Base-by-base conservation (phyloP, 2,797 vertebrate genomes). In the Meriones psammophilus region DNA sequence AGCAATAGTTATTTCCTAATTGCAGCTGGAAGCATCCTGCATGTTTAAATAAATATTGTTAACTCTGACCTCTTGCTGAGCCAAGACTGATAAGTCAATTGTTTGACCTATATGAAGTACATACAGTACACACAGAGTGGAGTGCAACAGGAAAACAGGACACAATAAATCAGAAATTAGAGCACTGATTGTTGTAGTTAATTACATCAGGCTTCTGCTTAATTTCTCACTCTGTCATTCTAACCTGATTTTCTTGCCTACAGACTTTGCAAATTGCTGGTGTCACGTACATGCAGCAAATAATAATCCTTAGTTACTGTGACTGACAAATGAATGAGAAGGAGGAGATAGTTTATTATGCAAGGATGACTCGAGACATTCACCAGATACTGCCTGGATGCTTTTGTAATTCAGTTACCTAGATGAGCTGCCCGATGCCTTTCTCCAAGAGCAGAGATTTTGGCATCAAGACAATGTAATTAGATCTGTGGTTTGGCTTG, bases 91-190 rank as follows among this genome's bases (percentile, higher is more conserved):
- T 99, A 99, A 99, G 98, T 97, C 98, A 98, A 98, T 98, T 98
- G 97, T 98, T 99, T 98, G 98, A 98, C 98, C 98, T 98, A 98
- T 98, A 98, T 91, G 98, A 98, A 98, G 98, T 93, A 94, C 98
- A 98, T 99, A 99, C 98, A 99, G 99, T 99, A 99, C 98, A 97
- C 98, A 98, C 97, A 98, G 98, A 98, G 97, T 97, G 94, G 98
- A 98, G 98, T 97, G 98, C 98, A 98, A 98, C 98, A 99, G 99
- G 98, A 99, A 99, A 99, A 99, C 99, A 99, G 99, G 99, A 99
- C 99, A 99, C 98, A 99, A 99, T 99, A 99, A 99, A 99, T 99
- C 99, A 99, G 98, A 99, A 99, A 99, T 99, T 99, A 98, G 98
- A 98, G 98, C 98, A 98, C 99, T 99, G 99, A 99, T 99, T 99